phyloP scores from a whole-genome alignment of 2,888 invertebrate genomes.

The Nycteola revayana region DNA sequence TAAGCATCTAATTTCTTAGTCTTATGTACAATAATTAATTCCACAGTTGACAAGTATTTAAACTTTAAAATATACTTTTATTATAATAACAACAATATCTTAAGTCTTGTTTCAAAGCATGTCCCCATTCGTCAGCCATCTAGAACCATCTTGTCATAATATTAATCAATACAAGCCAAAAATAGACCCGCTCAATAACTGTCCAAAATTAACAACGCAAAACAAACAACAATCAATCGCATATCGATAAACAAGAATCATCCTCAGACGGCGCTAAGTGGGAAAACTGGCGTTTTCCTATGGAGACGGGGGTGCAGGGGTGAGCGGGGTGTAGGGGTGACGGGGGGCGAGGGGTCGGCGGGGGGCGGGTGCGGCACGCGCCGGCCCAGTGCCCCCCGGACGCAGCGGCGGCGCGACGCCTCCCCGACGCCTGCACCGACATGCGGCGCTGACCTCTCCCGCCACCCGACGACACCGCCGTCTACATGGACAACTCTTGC shows the following conservation, averaged over 20 bases:
- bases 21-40: too few relatives aligned
- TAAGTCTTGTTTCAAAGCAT: too few relatives aligned
- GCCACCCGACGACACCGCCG: conserved; percentile 73
- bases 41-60: too few relatives aligned
- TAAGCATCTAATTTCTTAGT: too few relatives aligned
- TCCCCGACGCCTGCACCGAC: conserved; percentile 67
- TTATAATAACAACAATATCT: too few relatives aligned
- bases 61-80: too few relatives aligned
- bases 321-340: conserved; percentile 30
- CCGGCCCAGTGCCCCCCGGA: conserved; percentile 73
- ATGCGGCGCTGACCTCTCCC: conserved; percentile 75
- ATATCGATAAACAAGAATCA: conserved; percentile 41
- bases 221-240: conserved; percentile 50
- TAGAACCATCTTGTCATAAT: too few relatives aligned
- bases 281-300: conserved; percentile 75
- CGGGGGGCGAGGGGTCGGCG: conserved; percentile 38
- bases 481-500: conserved; percentile 83
- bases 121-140: too few relatives aligned
- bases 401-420: conserved; percentile 79
- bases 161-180: too few relatives aligned
- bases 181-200: too few relatives aligned
- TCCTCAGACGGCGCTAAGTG: conserved; percentile 60
- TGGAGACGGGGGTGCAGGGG: conserved; percentile 43
- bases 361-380: conserved; percentile 45
- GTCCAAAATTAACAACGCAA: conserved; percentile 7